Conservation (phyloP, 1,140 invertebrate genomes). For the Heterodera schachtii region DNA sequence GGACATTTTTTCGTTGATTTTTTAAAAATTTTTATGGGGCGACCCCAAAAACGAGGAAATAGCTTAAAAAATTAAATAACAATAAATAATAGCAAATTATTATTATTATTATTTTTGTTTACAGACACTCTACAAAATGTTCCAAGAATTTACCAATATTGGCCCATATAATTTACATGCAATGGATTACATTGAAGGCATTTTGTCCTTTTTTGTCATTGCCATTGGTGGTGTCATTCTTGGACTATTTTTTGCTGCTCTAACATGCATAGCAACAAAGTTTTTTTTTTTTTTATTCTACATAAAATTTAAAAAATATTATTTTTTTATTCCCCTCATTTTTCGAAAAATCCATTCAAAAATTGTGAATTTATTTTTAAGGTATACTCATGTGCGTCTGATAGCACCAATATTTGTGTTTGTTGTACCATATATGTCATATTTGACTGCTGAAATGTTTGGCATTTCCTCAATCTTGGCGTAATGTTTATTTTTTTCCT, state of each 20-base stretch:
- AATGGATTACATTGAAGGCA: slow-evolving; percentile 77
- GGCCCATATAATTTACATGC: slow-evolving; percentile 52
- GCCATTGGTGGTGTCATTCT: slow-evolving; percentile 89
- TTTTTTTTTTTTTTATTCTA: not conserved
- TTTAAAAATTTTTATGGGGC: no score
- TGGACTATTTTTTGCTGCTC: slow-evolving; percentile 90
- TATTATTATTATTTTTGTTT: not conserved
- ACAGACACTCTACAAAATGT: slow-evolving; percentile 68
- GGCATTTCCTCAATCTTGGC: slow-evolving; percentile 62
- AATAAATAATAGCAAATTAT: no score
- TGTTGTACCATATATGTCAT: slow-evolving; percentile 57
- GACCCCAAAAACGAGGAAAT: no score
- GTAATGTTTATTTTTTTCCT: slow-evolving; percentile 36
- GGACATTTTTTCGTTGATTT: no score
- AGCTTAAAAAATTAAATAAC: no score
- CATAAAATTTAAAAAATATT: no score
- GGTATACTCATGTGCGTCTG: slow-evolving; percentile 30
- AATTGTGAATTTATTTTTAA: not conserved
- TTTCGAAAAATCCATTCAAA: no score
- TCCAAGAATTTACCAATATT: slow-evolving; percentile 77
- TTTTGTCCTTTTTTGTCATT: slow-evolving; percentile 89
- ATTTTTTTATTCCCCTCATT: no score
- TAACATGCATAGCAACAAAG: slow-evolving; percentile 74
- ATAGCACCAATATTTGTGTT: slow-evolving; percentile 60
- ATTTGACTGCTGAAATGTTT: slow-evolving; percentile 59